These are phyloP conservation scores for Lepisosteus osseus DNA, from an alignment of 2,113 vertebrate species.

Conservation along the genomic window DNA sequence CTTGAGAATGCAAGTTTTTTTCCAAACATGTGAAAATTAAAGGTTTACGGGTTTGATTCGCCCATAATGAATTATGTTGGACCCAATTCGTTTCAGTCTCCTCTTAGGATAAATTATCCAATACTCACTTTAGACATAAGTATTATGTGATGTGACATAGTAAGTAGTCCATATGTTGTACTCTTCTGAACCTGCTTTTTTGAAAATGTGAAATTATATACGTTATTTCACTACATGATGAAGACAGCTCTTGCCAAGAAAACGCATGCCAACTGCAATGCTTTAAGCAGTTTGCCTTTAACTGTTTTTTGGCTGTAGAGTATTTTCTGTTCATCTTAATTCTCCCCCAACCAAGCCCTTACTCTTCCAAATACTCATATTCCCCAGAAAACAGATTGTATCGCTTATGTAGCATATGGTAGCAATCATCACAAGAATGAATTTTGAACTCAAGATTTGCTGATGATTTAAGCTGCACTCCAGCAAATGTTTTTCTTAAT, in stretches of 20 bases:
- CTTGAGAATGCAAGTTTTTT: no score
- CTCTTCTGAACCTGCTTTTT: neutral
- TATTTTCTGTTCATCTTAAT: slow-evolving; percentile 3
- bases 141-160: no score
- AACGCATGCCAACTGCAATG: neutral
- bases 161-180: neutral
- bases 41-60: no score
- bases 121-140: neutral
- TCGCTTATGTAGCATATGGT: slow-evolving; percentile 18
- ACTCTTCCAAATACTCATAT: slow-evolving; percentile 12
- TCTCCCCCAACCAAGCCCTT: neutral
- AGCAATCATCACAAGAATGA: slow-evolving; percentile 9
- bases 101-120: neutral
- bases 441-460: neutral
- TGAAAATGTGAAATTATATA: neutral
- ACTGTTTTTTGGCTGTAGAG: neutral
- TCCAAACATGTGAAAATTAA: no score
- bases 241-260: neutral
- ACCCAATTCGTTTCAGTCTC: no score
- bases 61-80: no score
- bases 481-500: no score
- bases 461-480: no score
- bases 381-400: slow-evolving; percentile 3
- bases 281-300: slow-evolving; percentile 3
- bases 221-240: neutral